Evolutionary conservation across 1,140 invertebrate genomes (phyloP), one percentile per base, ranked within the genome.

Genomic region (Phthorimaea operculella): DNA sequence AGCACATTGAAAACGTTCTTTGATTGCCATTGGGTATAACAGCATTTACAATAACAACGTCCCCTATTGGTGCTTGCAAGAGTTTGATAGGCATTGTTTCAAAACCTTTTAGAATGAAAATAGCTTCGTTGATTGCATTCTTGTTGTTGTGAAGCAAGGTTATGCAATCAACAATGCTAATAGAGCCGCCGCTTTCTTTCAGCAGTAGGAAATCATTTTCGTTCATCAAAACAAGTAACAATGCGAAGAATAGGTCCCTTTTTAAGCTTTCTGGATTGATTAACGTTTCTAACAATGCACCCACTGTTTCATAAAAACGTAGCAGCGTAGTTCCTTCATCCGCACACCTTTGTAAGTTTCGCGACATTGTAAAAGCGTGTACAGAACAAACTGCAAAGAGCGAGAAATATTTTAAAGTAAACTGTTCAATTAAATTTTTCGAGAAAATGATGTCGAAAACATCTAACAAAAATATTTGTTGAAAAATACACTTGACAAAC

Each of bases 221-320:
- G 53, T 66, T 67, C 62, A 71, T 70, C 50, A 70, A 60, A 60
- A 66, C 58, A 56, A 71, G 66, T 48, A 75, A 59, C 55, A 71
- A 59, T 52, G 66, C 58, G 50, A 68, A 64, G 56, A 72, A 66
- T 51, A 72, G 58, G 48, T 72, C 68, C 33, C 59, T 53, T 48
- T 66, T 67, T 55, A 73, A 66, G 58, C 57, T 55, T 47, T 64
- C 63, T 28, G 69, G 66, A 60, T 68, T 72, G 61, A 73, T 70
- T 71, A 72, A 67, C 57, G 62, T 62, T 52, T 68, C 64, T 55
- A 68, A 62, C 54, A 68, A 55, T 59, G 55, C 50, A 55, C 48
- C 61, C 52, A 66, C 39, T 64, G 69, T 68, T 57, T 63, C 59
- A 15, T 55, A 58, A 53, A 66, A 70, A 54, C 65, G 63, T 53